Evolutionary conservation across 2,797 vertebrate species (phyloP), one percentile per base, ranked within the genome.

Genomic region (Rhincodon typus): DNA sequence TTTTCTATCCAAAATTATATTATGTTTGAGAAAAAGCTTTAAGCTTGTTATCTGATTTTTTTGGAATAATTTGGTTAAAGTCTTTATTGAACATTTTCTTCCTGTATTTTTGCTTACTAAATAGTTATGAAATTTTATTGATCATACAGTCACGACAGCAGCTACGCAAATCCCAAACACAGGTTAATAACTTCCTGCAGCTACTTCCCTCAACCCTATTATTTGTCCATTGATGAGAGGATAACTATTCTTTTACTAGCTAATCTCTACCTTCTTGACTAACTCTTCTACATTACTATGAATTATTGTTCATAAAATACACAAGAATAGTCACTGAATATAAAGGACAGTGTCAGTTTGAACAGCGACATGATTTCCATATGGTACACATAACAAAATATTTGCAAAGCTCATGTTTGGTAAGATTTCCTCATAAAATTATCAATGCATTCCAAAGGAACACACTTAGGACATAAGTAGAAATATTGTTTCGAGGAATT

Each of bases 11-110:
- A 53, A 74, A 74, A 57, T 95, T 46, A 57, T 46, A 95, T 77
- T 95, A 95, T n/a, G 70, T 95, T 95, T 95, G 94, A 95, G 57
- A 77, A 70, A 93, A 69, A 38, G 90, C n/a, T 95, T 77, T 95
- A 95, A 77, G 15, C 94, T 94, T n/a, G 30, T 66, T 94, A 74
- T 94, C 69, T 74, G 94, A 95, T 95, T 95, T 72, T 77, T 95
- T 46, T 95, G 94, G 94, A 95, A 95, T 95, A 77, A 95, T 95
- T 95, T 27, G 46, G 94, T 95, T 95, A 57, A 95, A 50, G 70
- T 95, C 70, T 95, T 72, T n/a, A 95, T 21, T 94, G 94, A 34
- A 94, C 70, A 57, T 77, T 46, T 95, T 70, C 70, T 95, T 95
- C 94, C 94, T 95, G 70, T 4, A 50, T 77, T 77, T 95, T 95